Evolutionary conservation across 2,113 vertebrate genomes (phyloP).

Genomic region (Caranx ignobilis): DNA sequence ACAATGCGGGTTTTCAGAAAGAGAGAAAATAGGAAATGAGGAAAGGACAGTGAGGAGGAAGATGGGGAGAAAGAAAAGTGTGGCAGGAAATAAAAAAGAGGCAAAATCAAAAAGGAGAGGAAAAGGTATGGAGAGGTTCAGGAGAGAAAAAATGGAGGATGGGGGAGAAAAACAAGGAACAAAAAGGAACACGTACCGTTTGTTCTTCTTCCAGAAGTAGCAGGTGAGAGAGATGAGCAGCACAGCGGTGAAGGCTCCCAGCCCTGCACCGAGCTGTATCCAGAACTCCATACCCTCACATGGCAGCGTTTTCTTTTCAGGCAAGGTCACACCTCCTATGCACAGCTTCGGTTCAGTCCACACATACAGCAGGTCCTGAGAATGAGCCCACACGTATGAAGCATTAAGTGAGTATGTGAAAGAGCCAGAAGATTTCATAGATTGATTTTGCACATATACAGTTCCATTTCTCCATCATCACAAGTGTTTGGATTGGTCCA

Average conservation of each 20-base stretch:
- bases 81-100: neutral
- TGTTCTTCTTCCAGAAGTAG: conserved; percentile 99
- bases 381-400: conserved; percentile 12
- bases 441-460: neutral
- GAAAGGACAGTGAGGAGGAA: neutral
- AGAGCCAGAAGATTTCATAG: neutral
- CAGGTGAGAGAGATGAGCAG: conserved; percentile 93
- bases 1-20: neutral
- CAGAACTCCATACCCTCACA: conserved; percentile 95
- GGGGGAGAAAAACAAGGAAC: neutral
- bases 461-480: neutral
- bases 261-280: conserved; percentile 90
- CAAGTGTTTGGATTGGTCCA: neutral
- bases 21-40: neutral
- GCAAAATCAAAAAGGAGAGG: neutral
- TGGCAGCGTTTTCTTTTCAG: conserved; percentile 87
- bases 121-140: neutral
- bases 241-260: conserved; percentile 89
- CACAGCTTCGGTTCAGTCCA: conserved; percentile 96
- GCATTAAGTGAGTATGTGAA: neutral
- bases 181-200: conserved; percentile 83
- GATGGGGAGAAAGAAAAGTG: neutral
- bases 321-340: conserved; percentile 90
- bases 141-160: neutral
- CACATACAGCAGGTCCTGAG: conserved; percentile 92